phyloP scores from a whole-genome alignment of 2,797 vertebrate species.

The Agapornis canus region DNA sequence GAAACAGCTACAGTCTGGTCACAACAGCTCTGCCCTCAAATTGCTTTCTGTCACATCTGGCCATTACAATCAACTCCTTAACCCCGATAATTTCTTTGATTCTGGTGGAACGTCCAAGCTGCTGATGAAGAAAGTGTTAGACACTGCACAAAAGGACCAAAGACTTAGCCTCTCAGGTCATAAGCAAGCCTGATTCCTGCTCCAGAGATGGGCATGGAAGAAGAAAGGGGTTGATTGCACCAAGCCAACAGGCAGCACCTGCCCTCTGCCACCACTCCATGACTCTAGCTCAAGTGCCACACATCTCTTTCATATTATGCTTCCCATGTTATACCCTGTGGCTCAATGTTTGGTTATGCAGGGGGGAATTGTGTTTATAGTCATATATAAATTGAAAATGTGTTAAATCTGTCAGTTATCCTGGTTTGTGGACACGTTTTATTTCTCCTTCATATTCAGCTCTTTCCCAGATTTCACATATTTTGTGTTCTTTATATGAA shows the following conservation, averaged over 20 bases:
- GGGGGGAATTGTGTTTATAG: constrained; percentile 20
- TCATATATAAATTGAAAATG: constrained; percentile 46
- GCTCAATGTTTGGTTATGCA: not conserved
- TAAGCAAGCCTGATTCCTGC: not conserved
- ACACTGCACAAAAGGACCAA: not conserved
- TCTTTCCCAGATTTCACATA: constrained; percentile 41
- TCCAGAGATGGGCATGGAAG: not conserved
- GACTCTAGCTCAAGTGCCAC: not conserved
- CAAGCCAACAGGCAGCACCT: not conserved
- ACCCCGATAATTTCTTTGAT: not conserved
- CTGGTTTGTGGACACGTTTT: constrained; percentile 53
- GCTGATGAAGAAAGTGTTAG: not conserved
- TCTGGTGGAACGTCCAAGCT: not conserved
- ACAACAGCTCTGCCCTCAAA: not conserved
- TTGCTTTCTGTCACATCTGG: not conserved
- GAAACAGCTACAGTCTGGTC: not conserved
- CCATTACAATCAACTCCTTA: constrained; percentile 12
- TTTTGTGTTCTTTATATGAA: constrained; percentile 63
- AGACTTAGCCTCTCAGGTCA: not conserved
- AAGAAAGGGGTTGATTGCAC: not conserved
- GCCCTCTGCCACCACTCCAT: not conserved
- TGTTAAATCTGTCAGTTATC: constrained; percentile 66
- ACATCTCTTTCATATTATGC: not conserved
- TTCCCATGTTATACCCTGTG: not conserved
- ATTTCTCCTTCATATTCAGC: constrained; percentile 55